Base-by-base conservation (phyloP, 2,888 invertebrate genomes). In the Mesorhabditis spiculigera region DNA sequence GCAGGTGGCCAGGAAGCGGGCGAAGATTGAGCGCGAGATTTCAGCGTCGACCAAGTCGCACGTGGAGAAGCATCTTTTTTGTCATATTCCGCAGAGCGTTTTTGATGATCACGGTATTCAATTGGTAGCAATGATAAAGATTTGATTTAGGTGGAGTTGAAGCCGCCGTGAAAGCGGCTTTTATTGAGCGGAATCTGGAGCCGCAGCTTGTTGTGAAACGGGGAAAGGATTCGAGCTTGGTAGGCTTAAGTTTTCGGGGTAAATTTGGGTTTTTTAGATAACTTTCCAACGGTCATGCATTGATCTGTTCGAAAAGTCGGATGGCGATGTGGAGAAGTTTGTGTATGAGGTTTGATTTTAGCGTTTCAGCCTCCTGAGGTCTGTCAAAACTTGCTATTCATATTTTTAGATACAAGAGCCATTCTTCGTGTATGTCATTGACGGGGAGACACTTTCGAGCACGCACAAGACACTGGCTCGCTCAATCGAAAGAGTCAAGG, bases 11-110 rank as follows among this genome's bases (percentile, higher is more conserved):
- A 50, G n/a, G 58, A 50, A 50, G n/a, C 58, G 58, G 10, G 58
- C 58, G 58, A 10, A n/a, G n/a, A 50, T 50, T n/a, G 58, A 50
- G n/a, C 58, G 58, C 58, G 58, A 50, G n/a, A 50, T 50, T 50
- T n/a, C 8, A 50, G 8, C 58, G 8, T 50, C 58, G 58, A 50
- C 58, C n/a, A 50, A 50, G 58, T 13, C 58, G 10, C 8, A 50
- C 58, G 58, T n/a, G 8, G 58, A 50, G 58, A 50, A 50, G n/a
- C n/a, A 50, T 50, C 58, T 50, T 10, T 50, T 50, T n/a, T 50
- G 58, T 3, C 58, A 50, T 50, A n/a, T 50, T 10, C 8, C 10
- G n/a, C 58, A n/a, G 10, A 13, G 10, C 10, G n/a, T 50, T 50
- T 50, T 50, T 50, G 58, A 50, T 10, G n/a, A 50, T 1, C n/a